A percentile compares a stretch with the other conserved stretches of the same genome.
Conservation (phyloP, 2,113 vertebrate genomes). For the Pithys albifrons region DNA sequence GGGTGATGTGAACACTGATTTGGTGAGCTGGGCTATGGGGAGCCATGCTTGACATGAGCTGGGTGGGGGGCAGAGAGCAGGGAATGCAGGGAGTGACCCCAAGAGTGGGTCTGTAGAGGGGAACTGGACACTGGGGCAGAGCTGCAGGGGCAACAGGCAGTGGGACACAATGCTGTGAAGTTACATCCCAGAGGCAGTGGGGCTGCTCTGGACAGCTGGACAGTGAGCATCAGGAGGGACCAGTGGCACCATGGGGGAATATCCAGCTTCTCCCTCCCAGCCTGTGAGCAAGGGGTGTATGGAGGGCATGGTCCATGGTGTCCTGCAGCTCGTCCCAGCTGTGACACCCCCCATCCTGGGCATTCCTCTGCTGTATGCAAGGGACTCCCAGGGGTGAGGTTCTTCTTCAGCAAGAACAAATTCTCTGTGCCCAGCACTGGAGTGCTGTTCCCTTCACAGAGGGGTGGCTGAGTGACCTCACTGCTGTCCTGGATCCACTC, state of each 20-base stretch:
- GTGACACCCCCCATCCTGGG: not conserved
- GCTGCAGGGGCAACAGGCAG: not conserved
- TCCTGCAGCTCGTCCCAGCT: not conserved
- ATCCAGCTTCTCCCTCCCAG: not conserved
- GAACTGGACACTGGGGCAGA: not conserved
- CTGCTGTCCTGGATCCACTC: not conserved
- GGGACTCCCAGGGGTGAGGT: not conserved
- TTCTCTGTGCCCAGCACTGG: not conserved
- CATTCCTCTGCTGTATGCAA: not conserved
- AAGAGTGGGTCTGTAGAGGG: not conserved
- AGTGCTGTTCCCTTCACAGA: not conserved
- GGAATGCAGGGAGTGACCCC: not conserved
- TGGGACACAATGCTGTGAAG: not conserved
- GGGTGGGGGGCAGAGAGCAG: not conserved
- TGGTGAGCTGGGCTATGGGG: not conserved
- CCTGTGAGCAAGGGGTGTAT: rapidly evolving
- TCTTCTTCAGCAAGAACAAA: not conserved
- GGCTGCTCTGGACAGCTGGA: not conserved
- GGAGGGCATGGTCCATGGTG: not conserved
- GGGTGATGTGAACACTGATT: not conserved
- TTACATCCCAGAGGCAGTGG: not conserved
- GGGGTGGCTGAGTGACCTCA: not conserved
- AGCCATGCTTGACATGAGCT: not conserved
- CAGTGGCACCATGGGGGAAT: rapidly evolving
- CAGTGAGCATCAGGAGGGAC: not conserved